Percentiles rank a stretch among this genome's conserved stretches.
Conservation (phyloP, 2,113 vertebrate genomes). For the Saguinus imperator region DNA sequence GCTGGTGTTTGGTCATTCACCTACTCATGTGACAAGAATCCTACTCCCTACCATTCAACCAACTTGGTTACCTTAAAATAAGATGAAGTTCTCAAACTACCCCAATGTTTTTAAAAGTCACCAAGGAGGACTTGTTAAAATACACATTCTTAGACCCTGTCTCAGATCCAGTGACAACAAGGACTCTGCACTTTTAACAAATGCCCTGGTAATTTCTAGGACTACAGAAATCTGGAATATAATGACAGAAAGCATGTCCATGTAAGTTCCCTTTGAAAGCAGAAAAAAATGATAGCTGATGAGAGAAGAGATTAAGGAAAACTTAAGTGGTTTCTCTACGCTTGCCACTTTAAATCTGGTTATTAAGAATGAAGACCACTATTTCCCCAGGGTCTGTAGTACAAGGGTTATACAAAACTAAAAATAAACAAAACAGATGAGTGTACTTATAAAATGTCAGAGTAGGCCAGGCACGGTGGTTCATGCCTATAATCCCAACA, state of each 20-base stretch:
- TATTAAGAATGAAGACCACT: background rate
- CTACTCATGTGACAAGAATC: background rate
- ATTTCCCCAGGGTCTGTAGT: background rate
- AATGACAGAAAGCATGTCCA: background rate
- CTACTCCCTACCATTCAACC: background rate
- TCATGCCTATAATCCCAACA: too few species aligned
- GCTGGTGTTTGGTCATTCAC: background rate
- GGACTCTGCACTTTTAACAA: background rate
- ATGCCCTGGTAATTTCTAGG: background rate
- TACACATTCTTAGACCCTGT: background rate
- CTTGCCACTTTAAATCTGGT: slow-evolving; percentile 12
- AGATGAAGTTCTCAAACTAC: background rate
- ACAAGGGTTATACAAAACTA: background rate
- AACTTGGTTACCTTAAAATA: background rate
- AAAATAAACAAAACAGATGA: slow-evolving; percentile 47
- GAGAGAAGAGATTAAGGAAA: background rate
- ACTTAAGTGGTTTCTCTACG: background rate
- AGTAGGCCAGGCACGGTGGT: background rate
- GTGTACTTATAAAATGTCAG: background rate
- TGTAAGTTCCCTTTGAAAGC: background rate
- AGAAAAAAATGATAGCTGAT: background rate
- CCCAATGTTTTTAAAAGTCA: background rate
- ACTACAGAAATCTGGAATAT: background rate
- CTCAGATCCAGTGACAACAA: background rate
- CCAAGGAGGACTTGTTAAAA: background rate